These are phyloP conservation scores for Drosophila prolongata DNA, from an alignment of 2,888 invertebrate genomes.

Conservation along the genomic window DNA sequence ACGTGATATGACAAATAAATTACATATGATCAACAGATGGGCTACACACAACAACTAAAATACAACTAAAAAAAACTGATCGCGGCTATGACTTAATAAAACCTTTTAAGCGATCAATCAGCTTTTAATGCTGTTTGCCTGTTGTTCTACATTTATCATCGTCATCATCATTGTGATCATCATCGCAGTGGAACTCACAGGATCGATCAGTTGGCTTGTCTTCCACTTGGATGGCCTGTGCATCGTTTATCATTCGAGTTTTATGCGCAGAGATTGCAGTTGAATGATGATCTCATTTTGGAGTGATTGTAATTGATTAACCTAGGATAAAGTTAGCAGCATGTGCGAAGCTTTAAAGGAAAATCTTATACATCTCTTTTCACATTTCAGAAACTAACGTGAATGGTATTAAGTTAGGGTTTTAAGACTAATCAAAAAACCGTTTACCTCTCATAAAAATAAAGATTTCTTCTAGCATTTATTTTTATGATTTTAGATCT, in stretches of 20 bases:
- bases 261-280: constrained; percentile 16
- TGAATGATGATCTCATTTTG: constrained; percentile 32
- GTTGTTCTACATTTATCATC: constrained; percentile 70
- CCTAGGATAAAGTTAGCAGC: background rate
- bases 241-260: constrained; percentile 30
- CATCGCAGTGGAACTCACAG: constrained; percentile 7
- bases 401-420: too few species aligned
- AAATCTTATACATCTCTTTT: background rate
- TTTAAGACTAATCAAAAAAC: too few species aligned
- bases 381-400: background rate
- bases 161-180: constrained; percentile 32
- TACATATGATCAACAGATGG: constrained; percentile 79
- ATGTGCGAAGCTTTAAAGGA: background rate
- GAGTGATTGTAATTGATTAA: constrained; percentile 35
- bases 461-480: too few species aligned
- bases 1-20: constrained; percentile 84
- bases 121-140: constrained; percentile 57
- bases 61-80: constrained; percentile 17
- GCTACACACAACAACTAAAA: constrained; percentile 30
- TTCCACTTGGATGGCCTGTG: constrained; percentile 15
- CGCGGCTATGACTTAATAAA: constrained; percentile 76
- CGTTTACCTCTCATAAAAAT: too few species aligned
- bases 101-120: constrained; percentile 76
- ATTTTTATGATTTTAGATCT: too few species aligned
- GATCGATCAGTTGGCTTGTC: constrained; percentile 33